phyloP scores from a whole-genome alignment of 2,888 invertebrate genomes.

The Drosophila tripunctata region DNA sequence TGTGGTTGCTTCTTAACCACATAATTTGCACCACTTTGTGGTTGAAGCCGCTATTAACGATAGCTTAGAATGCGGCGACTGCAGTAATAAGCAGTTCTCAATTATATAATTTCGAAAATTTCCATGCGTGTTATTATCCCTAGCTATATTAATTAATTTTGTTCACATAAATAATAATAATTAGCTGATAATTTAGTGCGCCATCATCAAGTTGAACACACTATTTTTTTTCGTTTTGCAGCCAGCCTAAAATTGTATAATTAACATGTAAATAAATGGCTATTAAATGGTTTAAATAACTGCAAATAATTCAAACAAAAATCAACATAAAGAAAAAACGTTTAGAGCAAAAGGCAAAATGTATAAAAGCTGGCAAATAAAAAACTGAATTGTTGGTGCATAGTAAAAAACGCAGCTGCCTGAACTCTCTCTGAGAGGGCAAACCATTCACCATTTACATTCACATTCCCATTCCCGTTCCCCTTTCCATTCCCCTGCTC shows the following conservation, averaged over 20 bases:
- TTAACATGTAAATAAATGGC: conserved; percentile 67
- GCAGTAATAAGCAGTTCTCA: conserved; percentile 28
- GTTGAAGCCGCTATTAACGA: conserved; percentile 15
- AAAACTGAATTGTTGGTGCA: conserved; percentile 29
- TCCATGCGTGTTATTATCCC: conserved; percentile 17
- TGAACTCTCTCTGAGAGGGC: conserved; percentile 43
- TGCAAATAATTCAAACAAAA: conserved; percentile 53
- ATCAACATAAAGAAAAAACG: conserved; percentile 23
- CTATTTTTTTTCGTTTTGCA: conserved; percentile 5
- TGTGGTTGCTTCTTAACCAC: conserved; percentile 32
- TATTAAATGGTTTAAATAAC: conserved; percentile 72
- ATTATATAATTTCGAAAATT: conserved; percentile 16
- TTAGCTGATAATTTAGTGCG: conserved; percentile 56
- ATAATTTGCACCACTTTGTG: conserved; percentile 35
- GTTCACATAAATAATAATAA: conserved; percentile 33
- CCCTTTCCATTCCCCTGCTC: conserved; percentile 18
- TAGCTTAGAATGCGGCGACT: conserved; percentile 15
- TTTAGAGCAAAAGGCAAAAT: conserved; percentile 37
- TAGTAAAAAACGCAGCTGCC: conserved; percentile 14
- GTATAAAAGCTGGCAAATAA: conserved; percentile 26
- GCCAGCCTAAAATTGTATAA: conserved; percentile 42
- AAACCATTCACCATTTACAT: conserved; percentile 33
- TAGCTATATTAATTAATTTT: conserved; percentile 40
- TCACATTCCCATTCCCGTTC: conserved; percentile 4
- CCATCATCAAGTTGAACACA: conserved; percentile 9